Percentiles rank a stretch among this genome's conserved stretches.
Evolutionary conservation across 2,797 vertebrate genomes (phyloP).

Genomic region (Apogon hyalosoma): DNA sequence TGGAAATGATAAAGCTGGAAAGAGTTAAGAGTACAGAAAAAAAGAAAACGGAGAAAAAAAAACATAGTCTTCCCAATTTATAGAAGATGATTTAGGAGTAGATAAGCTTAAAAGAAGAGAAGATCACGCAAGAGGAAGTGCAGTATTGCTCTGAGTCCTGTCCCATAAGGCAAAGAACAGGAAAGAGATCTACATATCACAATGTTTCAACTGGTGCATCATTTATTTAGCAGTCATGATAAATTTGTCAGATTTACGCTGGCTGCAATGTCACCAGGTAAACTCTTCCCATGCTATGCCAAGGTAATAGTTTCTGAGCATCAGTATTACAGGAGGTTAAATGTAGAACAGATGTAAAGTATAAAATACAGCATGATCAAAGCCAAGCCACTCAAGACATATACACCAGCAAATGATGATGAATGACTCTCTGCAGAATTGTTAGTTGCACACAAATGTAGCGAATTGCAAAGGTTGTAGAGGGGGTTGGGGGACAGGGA

Average conservation of each 20-base stretch:
- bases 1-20: conserved; percentile 75
- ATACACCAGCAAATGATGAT: conserved; percentile 99
- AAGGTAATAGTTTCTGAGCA: conserved; percentile 93
- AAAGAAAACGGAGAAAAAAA: conserved; percentile 16
- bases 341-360: conserved; percentile 98
- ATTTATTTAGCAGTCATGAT: conserved; percentile 69
- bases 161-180: conserved; percentile 72
- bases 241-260: conserved; percentile 79
- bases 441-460: conserved; percentile 95
- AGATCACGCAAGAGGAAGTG: conserved; percentile 73
- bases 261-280: conserved; percentile 82
- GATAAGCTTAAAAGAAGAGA: conserved; percentile 74
- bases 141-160: conserved; percentile 66
- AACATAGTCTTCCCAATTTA: conserved; percentile 49
- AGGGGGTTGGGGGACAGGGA: conserved; percentile 49
- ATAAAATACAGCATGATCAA: conserved; percentile 99
- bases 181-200: conserved; percentile 62
- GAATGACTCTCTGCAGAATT: conserved; percentile 95
- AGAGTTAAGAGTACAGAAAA: conserved; percentile 61
- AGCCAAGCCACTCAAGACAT: conserved; percentile 93
- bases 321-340: conserved; percentile 96
- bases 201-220: conserved; percentile 63
- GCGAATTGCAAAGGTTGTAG: conserved; percentile 85
- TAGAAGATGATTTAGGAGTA: conserved; percentile 74
- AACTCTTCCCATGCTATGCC: conserved; percentile 86